phyloP scores from a whole-genome alignment of 1,140 invertebrate genomes.

The Aphelenchoides besseyi region DNA sequence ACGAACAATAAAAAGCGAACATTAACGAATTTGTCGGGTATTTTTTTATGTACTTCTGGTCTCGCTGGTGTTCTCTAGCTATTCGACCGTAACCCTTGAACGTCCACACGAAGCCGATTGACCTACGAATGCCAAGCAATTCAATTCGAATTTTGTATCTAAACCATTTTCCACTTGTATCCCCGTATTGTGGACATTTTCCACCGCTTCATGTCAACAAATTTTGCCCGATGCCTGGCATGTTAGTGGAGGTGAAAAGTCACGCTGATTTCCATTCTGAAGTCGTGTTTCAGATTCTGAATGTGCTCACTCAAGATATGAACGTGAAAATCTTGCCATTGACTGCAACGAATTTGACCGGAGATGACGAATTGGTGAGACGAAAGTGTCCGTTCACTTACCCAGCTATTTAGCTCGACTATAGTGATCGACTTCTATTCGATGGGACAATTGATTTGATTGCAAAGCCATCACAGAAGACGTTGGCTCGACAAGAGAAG shows the following conservation, averaged over 20 bases:
- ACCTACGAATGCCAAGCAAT: too few relatives aligned
- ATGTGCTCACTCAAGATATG: background rate
- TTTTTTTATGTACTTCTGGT: too few relatives aligned
- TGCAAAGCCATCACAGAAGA: background rate
- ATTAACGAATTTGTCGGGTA: too few relatives aligned
- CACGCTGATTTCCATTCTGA: background rate
- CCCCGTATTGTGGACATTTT: background rate
- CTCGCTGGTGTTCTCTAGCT: too few relatives aligned
- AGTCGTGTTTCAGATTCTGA: background rate
- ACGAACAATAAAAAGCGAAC: too few relatives aligned
- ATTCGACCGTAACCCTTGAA: too few relatives aligned
- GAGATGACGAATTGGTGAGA: background rate
- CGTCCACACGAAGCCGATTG: too few relatives aligned
- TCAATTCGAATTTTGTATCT: background rate
- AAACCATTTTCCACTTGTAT: background rate
- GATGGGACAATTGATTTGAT: background rate
- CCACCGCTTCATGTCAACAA: background rate
- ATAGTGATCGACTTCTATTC: background rate
- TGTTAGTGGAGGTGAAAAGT: background rate
- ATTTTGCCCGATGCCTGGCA: background rate
- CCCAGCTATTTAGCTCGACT: too few relatives aligned
- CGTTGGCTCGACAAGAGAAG: background rate
- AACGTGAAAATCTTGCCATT: background rate
- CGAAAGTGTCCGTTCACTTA: too few relatives aligned
- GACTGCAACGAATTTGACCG: background rate